Percentiles rank a stretch among this genome's conserved stretches.
These are phyloP conservation scores for Stegodyphus mimosarum DNA, from an alignment of 1,140 invertebrate genomes.

Conservation along the genomic window DNA sequence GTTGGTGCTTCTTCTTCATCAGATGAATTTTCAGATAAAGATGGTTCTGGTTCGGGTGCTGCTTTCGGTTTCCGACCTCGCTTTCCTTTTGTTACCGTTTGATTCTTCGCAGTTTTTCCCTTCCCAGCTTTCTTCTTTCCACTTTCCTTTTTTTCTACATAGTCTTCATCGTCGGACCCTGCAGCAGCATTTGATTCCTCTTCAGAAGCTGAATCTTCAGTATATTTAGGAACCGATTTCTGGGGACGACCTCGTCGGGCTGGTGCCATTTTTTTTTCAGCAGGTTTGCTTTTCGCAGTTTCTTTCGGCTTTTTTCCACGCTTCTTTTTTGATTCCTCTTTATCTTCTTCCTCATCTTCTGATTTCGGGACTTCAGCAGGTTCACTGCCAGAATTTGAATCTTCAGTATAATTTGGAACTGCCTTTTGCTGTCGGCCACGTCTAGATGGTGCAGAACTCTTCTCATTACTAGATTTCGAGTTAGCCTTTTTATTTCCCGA, in stretches of 20 bases:
- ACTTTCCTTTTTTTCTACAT: constrained; percentile 20
- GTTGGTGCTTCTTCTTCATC: too few relatives aligned
- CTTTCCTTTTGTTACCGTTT: background rate
- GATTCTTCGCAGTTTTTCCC: constrained; percentile 6
- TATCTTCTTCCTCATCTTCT: constrained; percentile 6
- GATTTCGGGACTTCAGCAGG: background rate
- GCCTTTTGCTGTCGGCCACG: constrained; percentile 6
- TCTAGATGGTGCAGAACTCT: background rate
- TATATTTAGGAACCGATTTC: constrained; percentile 17
- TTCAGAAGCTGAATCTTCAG: constrained; percentile 37
- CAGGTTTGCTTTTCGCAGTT: background rate
- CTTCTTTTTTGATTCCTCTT: constrained; percentile 2
- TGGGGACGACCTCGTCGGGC: constrained; percentile 1
- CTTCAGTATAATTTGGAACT: background rate
- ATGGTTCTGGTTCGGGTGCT: background rate
- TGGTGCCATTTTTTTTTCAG: background rate
- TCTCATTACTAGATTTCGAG: background rate
- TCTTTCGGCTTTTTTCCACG: background rate
- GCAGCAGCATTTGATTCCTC: constrained; percentile 4
- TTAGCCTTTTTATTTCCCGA: background rate
- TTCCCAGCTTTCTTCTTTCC: constrained; percentile 24
- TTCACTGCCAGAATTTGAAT: constrained; percentile 6
- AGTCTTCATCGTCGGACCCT: constrained; percentile 9
- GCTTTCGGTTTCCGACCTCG: constrained; percentile 3
- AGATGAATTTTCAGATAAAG: too few relatives aligned